phyloP scores from a whole-genome alignment of 2,113 vertebrate species.

The Cryptomyrus ogoouensis region DNA sequence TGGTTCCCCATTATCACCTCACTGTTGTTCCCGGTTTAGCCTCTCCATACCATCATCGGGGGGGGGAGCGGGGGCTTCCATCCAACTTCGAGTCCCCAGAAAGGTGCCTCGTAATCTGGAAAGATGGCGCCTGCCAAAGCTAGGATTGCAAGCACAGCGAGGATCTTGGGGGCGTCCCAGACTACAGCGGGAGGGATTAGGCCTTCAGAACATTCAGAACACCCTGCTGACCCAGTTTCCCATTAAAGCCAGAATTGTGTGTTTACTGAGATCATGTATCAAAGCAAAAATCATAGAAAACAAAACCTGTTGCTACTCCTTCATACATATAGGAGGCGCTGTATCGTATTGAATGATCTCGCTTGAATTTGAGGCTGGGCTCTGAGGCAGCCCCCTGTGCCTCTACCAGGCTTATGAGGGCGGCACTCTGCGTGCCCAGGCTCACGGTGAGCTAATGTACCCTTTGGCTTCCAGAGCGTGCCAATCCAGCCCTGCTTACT shows the following conservation, averaged over 20 bases:
- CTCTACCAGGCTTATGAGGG: not conserved
- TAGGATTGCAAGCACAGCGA: not conserved
- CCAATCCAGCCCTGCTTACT: not conserved
- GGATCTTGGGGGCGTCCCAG: not conserved
- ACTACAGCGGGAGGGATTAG: not conserved
- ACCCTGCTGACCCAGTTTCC: not conserved
- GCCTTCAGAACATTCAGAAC: not conserved
- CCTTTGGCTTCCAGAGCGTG: not conserved
- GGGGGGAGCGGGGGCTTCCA: not conserved
- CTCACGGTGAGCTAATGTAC: not conserved
- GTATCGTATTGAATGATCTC: not conserved
- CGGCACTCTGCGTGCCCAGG: not conserved
- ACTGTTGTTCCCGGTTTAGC: not conserved
- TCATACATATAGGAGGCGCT: not conserved
- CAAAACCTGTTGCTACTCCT: not conserved
- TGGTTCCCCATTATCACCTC: not conserved
- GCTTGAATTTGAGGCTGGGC: not conserved
- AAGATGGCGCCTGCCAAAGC: not conserved
- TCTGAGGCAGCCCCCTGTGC: not conserved
- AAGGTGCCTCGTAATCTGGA: not conserved
- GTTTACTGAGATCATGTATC: not conserved
- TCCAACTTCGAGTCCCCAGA: not conserved
- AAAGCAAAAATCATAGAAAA: not conserved
- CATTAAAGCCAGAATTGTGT: not conserved
- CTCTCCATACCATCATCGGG: too few relatives aligned